A percentile compares a stretch with the other conserved stretches of the same genome.
These are phyloP conservation scores for Clarias magur DNA, from an alignment of 2,113 vertebrate genomes.

Conservation along the genomic window DNA sequence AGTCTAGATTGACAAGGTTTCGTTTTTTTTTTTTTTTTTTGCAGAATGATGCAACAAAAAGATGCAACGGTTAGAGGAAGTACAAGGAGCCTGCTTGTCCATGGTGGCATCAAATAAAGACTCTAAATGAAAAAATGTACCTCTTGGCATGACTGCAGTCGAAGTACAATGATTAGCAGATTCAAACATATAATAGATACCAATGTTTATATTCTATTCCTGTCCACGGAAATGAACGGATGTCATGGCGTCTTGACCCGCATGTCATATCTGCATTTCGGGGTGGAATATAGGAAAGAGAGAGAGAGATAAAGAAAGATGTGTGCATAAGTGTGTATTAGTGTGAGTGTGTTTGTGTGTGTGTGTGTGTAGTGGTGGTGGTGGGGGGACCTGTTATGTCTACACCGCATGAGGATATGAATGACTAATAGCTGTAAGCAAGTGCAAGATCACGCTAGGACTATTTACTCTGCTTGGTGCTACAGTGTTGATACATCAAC, in stretches of 20 bases:
- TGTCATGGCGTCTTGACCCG: background rate
- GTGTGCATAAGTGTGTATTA: background rate
- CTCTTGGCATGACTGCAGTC: background rate
- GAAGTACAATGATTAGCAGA: background rate
- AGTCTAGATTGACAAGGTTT: background rate
- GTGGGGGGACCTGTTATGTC: background rate
- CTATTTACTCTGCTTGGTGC: background rate
- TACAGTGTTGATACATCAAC: background rate
- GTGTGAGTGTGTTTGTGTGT: no score
- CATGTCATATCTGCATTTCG: background rate
- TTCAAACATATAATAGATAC: background rate
- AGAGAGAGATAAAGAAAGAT: background rate
- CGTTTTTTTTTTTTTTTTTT: background rate
- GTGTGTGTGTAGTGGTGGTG: no score
- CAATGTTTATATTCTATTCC: background rate
- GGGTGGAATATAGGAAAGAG: background rate
- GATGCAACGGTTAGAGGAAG: background rate
- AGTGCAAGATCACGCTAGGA: background rate
- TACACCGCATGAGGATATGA: background rate
- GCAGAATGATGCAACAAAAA: background rate
- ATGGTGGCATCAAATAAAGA: background rate
- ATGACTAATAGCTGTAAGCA: slow-evolving; percentile 8
- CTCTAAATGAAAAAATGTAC: background rate
- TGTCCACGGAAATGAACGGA: background rate
- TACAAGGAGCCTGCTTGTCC: background rate